Evolutionary conservation across 2,888 invertebrate genomes (phyloP), one percentile per base, ranked within the genome.

Genomic region (Lymantria monacha): DNA sequence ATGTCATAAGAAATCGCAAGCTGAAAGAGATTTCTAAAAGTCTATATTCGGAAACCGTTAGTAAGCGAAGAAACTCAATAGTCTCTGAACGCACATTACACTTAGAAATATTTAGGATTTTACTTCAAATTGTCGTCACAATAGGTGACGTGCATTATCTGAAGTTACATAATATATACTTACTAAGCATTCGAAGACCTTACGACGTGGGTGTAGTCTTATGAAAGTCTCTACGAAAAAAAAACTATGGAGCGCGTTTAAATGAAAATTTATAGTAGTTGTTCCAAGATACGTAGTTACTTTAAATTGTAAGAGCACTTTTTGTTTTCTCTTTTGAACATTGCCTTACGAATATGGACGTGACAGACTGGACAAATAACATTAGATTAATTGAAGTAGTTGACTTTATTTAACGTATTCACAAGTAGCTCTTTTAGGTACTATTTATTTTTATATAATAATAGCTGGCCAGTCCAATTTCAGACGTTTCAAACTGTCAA

Each of bases 41-140:
- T 22, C 22, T 22, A 41, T 41, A 41, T 43, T 63, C 63, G 63
- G 59, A 42, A 57, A 57, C 44, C 54, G 44, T 9, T 57, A 44
- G 70, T 69, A 71, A 31, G 30, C 22, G 14, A 37, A 8, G 7
- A 45, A 10, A 15, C 51, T 55, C 48, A n/a, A 14, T 15, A 61
- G 63, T 66, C 64, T 66, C 67, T 40, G 43, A 59, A 52, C 61
- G 49, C 57, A 57, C 66, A 74, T 76, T 69, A 72, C 63, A 69
- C 63, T 66, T 64, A 53, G 70, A 63, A 63, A 70, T 72, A 64
- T 63, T 59, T 50, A 47, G 64, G 70, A 70, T 70, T 75, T 67
- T 71, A 68, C 71, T 72, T 70, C 61, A 70, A 73, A 72, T 72
- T 65, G 61, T 66, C 60, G 56, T 49, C 56, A 55, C 57, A 63